Percentiles rank a stretch among this genome's conserved stretches.
Evolutionary conservation across 2,113 vertebrate genomes (phyloP).

Genomic region (Pipra filicauda): DNA sequence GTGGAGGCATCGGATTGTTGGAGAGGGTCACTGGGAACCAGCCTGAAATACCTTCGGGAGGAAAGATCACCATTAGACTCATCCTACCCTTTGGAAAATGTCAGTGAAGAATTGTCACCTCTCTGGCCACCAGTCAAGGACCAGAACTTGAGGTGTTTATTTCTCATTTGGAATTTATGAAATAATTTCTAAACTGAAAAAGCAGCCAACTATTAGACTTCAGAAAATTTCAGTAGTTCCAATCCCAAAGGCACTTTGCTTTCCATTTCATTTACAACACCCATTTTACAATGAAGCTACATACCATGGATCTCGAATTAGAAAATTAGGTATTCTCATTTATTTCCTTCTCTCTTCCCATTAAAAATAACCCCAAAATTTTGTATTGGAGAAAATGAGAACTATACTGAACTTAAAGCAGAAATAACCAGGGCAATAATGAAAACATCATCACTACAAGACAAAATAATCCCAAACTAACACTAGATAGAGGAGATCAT

Average conservation of each 20-base stretch:
- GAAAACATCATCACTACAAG: not conserved
- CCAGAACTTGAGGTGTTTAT: not conserved
- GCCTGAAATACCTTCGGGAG: conserved; percentile 83
- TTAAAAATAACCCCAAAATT: not conserved
- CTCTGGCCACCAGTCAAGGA: not conserved
- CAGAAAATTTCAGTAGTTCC: not conserved
- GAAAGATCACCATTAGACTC: not conserved
- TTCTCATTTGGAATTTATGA: not conserved
- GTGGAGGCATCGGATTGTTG: conserved; percentile 18
- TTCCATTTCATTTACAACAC: not conserved
- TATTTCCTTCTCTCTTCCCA: not conserved
- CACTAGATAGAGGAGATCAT: not conserved
- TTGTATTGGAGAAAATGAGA: not conserved
- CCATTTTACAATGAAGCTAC: not conserved
- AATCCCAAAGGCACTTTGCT: not conserved
- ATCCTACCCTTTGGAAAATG: not conserved
- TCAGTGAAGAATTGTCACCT: rapidly evolving
- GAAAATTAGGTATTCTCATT: not conserved
- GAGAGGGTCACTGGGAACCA: conserved; percentile 85
- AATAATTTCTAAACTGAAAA: not conserved
- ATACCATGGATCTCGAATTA: not conserved
- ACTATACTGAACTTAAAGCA: not conserved
- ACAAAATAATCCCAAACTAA: not conserved
- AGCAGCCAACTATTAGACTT: not conserved
- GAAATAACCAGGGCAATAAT: not conserved